These are phyloP conservation scores for Sylvia borin DNA, from an alignment of 2,797 vertebrate species.

Conservation along the genomic window DNA sequence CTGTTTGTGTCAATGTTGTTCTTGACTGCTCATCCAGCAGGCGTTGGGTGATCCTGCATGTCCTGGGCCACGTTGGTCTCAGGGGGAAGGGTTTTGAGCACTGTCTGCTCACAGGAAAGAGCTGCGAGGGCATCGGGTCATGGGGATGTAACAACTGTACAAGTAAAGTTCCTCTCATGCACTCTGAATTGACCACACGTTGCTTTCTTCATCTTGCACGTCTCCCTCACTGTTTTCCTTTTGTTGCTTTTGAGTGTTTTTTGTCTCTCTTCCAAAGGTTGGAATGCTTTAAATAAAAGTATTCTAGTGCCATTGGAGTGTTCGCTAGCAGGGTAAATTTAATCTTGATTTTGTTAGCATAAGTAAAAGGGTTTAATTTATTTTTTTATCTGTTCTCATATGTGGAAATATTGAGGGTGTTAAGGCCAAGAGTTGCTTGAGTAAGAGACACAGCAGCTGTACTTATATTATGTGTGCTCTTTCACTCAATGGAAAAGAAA, in stretches of 20 bases:
- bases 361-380: conserved; percentile 66
- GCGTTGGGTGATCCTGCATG: conserved; percentile 37
- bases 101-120: conserved; percentile 40
- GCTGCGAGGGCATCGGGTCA: conserved; percentile 52
- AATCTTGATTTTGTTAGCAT: conserved; percentile 55
- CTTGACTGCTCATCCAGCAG: conserved; percentile 49
- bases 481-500: conserved; percentile 55
- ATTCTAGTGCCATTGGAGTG: conserved; percentile 60
- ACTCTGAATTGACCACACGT: conserved; percentile 50
- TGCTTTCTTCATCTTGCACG: conserved; percentile 65
- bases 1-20: conserved; percentile 64
- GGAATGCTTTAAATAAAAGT: conserved; percentile 70
- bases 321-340: conserved; percentile 59
- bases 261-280: conserved; percentile 59
- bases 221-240: conserved; percentile 23
- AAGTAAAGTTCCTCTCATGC: conserved; percentile 45
- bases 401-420: conserved; percentile 29
- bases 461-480: background rate
- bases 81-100: conserved; percentile 52
- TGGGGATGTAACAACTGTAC: conserved; percentile 52
- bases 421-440: conserved; percentile 59
- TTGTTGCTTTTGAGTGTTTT: conserved; percentile 33
- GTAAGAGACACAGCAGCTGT: conserved; percentile 61
- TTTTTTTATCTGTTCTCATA: conserved; percentile 58
- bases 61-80: conserved; percentile 73